Evolutionary conservation across 2,888 invertebrate species (phyloP).

Genomic region (Escarpia spicata): DNA sequence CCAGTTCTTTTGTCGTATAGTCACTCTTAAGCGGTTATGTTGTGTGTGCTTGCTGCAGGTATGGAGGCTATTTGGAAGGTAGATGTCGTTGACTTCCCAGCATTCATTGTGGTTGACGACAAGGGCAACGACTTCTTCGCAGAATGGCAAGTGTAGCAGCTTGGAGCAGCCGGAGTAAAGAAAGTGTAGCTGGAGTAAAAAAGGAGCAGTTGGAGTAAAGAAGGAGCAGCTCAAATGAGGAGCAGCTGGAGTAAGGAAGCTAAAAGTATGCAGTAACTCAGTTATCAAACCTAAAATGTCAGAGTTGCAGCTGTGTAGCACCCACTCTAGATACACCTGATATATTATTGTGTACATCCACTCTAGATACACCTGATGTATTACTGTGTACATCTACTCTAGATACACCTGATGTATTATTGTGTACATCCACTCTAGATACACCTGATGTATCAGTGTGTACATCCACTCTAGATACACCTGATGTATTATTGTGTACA

Average conservation of each 20-base stretch:
- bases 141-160: conserved; percentile 64
- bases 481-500: too few relatives aligned
- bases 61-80: conserved; percentile 66
- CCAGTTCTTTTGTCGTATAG: background rate
- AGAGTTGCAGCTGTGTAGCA: too few relatives aligned
- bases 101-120: conserved; percentile 66
- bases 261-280: background rate
- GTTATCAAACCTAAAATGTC: background rate
- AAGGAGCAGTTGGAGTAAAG: background rate
- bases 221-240: background rate
- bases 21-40: background rate
- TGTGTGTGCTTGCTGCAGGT: conserved; percentile 46
- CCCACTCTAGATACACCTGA: too few relatives aligned
- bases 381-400: too few relatives aligned
- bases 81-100: conserved; percentile 65
- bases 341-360: too few relatives aligned
- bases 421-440: too few relatives aligned
- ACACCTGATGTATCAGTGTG: too few relatives aligned
- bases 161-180: background rate
- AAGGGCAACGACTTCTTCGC: conserved; percentile 67
- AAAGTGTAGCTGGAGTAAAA: background rate
- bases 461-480: too few relatives aligned
- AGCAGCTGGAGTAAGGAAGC: background rate
- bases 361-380: too few relatives aligned
- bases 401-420: background rate